phyloP scores from a whole-genome alignment of 1,140 invertebrate genomes.

The Propsilocerus akamusi region DNA sequence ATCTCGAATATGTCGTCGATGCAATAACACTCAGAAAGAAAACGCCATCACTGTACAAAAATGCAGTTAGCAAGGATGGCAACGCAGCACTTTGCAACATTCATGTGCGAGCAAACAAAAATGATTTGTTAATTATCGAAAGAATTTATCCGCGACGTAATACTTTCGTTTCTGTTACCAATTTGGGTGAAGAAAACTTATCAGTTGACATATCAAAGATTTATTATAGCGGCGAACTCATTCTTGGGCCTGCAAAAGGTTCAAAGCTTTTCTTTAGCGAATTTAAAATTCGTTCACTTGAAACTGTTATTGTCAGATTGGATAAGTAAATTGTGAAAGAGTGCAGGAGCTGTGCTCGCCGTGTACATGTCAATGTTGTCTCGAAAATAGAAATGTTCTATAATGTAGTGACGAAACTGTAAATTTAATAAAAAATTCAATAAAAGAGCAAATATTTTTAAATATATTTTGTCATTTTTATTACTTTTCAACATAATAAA shows the following conservation, averaged over 20 bases:
- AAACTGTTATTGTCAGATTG: constrained; percentile 43
- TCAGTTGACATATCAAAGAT: constrained; percentile 47
- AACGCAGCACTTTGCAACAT: constrained; percentile 34
- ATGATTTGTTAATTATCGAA: constrained; percentile 48
- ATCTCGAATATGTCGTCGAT: constrained; percentile 27
- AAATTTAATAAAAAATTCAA: too few species aligned
- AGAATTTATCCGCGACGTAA: constrained; percentile 56
- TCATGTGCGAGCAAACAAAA: constrained; percentile 36
- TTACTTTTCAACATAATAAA: too few species aligned
- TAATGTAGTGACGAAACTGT: too few species aligned
- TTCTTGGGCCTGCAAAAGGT: constrained; percentile 36
- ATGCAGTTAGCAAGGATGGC: constrained; percentile 40
- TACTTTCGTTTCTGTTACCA: constrained; percentile 49
- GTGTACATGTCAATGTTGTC: too few species aligned
- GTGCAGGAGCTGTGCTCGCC: too few species aligned
- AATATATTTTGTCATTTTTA: too few species aligned
- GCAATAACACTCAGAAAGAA: constrained; percentile 34
- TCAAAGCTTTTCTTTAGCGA: constrained; percentile 45
- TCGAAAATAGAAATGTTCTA: too few species aligned
- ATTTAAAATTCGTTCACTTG: constrained; percentile 35
- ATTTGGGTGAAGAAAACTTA: constrained; percentile 36
- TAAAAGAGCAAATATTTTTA: too few species aligned
- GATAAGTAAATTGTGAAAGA: constrained; percentile 50
- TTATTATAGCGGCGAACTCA: constrained; percentile 53
- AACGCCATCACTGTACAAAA: constrained; percentile 49